A percentile compares a stretch with the other conserved stretches of the same genome.
Evolutionary conservation across 37 sponge, comb jelly and placozoan genomes (phyloP).

Genomic region (Beroe forskalii): DNA sequence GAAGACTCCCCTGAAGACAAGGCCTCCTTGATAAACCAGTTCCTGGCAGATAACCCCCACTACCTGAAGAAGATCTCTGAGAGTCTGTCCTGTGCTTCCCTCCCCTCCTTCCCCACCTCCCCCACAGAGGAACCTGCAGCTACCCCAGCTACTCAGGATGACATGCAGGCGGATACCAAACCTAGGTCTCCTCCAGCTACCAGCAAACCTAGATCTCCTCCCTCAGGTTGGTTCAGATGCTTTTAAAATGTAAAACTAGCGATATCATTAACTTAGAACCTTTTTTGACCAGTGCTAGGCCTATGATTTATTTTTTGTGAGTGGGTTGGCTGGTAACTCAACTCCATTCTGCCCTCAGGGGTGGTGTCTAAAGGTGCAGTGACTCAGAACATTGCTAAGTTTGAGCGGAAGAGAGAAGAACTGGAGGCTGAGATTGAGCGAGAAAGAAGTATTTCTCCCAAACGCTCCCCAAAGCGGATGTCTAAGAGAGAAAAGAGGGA

Average conservation of each 20-base stretch:
- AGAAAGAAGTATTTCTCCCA: not conserved
- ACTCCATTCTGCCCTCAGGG: no score
- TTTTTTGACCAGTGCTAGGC: no score
- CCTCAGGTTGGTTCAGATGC: no score
- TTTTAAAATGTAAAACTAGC: no score
- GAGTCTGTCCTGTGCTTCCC: not conserved
- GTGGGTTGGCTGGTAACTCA: no score
- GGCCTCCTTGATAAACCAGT: not conserved
- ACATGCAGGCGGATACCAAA: no score
- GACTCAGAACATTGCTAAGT: not conserved
- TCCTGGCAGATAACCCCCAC: conserved; percentile 1
- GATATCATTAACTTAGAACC: no score
- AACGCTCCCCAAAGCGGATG: not conserved
- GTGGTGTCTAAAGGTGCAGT: not conserved
- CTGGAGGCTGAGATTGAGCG: conserved; percentile 7
- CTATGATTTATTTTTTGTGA: no score
- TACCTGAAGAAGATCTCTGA: conserved; percentile 35
- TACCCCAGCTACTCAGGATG: no score
- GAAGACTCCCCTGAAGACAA: not conserved
- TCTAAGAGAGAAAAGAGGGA: not conserved
- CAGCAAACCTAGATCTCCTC: no score
- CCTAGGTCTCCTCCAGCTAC: no score
- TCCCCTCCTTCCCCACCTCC: conserved; percentile 29
- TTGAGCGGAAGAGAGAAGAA: not conserved
- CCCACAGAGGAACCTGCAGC: not conserved